phyloP scores from a whole-genome alignment of 2,797 vertebrate species.

The Echiichthys vipera region DNA sequence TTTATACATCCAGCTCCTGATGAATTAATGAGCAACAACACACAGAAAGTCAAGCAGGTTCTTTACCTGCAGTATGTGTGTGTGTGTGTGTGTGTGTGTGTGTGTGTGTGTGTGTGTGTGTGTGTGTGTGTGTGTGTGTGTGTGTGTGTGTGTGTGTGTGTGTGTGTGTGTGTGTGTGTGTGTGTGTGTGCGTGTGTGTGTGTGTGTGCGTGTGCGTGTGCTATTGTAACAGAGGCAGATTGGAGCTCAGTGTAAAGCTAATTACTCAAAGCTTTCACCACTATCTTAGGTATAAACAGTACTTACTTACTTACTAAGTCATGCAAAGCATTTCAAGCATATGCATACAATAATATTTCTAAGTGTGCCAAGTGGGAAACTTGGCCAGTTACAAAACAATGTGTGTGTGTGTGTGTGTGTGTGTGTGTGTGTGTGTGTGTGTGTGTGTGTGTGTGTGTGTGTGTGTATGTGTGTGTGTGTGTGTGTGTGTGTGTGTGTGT shows the following conservation, averaged over 20 bases:
- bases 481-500: too few species aligned
- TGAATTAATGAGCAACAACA: slow-evolving; percentile 49
- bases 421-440: too few species aligned
- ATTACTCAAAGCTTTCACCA: slow-evolving; percentile 38
- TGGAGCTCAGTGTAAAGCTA: slow-evolving; percentile 33
- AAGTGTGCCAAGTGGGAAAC: slow-evolving; percentile 32
- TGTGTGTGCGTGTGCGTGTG: slow-evolving; percentile 8
- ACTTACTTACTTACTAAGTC: slow-evolving; percentile 42
- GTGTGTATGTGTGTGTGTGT: too few species aligned
- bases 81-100: slow-evolving; percentile 5
- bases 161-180: slow-evolving; percentile 15
- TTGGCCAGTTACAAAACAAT: slow-evolving; percentile 13
- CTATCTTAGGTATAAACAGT: slow-evolving; percentile 55
- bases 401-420: too few species aligned
- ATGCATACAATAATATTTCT: slow-evolving; percentile 15
- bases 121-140: slow-evolving; percentile 8
- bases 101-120: slow-evolving; percentile 13
- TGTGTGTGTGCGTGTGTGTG: too few species aligned
- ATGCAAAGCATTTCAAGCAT: slow-evolving; percentile 30
- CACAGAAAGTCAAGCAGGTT: slow-evolving; percentile 12
- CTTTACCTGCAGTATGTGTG: neutral
- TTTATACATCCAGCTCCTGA: slow-evolving; percentile 26
- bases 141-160: neutral
- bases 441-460: too few species aligned
- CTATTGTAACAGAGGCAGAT: slow-evolving; percentile 13